Evolutionary conservation across 2,113 vertebrate genomes (phyloP).

Genomic region (Phalacrocorax carbo): DNA sequence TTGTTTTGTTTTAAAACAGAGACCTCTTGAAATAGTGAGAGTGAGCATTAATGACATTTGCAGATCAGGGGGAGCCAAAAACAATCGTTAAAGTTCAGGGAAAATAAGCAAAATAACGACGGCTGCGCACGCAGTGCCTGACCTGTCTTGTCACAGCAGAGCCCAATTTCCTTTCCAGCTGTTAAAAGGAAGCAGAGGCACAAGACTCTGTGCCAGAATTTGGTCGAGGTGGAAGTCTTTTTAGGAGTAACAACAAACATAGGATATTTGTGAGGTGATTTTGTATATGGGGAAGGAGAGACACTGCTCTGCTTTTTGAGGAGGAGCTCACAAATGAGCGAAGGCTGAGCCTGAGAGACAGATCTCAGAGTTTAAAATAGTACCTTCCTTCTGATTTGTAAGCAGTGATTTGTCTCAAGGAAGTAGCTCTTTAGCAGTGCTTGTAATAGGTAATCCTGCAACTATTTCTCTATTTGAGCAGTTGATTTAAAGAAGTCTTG

Average conservation of each 20-base stretch:
- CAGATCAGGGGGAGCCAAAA: not conserved
- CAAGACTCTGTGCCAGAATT: not conserved
- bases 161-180: not conserved
- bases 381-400: not conserved
- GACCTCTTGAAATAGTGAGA: not conserved
- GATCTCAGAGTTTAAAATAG: not conserved
- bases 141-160: not conserved
- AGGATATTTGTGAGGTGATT: not conserved
- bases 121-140: not conserved
- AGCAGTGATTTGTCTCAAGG: not conserved
- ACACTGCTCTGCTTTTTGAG: not conserved
- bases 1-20: not conserved
- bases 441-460: not conserved
- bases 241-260: not conserved
- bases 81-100: not conserved
- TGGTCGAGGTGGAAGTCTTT: not conserved
- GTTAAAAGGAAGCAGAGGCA: not conserved
- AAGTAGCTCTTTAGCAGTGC: not conserved
- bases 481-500: not conserved
- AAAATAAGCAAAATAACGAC: not conserved
- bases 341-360: fast-evolving
- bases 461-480: not conserved
- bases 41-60: not conserved
- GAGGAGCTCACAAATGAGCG: not conserved
- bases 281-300: not conserved